Base-by-base conservation (phyloP, 2,888 invertebrate genomes). In the Hydrotaea diabolus region DNA sequence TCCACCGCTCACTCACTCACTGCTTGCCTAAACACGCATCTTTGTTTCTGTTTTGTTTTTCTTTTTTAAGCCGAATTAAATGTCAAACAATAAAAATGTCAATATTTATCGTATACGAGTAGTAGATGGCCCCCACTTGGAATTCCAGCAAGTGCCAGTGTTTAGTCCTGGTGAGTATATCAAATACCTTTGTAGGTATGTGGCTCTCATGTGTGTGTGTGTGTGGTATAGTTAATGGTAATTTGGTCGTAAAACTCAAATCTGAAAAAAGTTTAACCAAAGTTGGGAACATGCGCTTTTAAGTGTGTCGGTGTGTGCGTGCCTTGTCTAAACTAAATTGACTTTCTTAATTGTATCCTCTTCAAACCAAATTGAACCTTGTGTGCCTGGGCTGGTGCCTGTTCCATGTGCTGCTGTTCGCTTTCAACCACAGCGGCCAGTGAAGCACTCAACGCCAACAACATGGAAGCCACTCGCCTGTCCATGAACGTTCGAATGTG, bases 61-160 rank as follows among this genome's bases (percentile, higher is more conserved):
- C 21, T 4, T 64, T 72, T 66, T 73, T 64, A 23, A 39, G 72
- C 21, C 21, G 57, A 73, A 80, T 80, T 76, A 79, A 75, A 73
- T 80, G 73, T 77, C 72, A 64, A 26, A 57, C 49, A 80, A 83
- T 76, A 80, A 79, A 79, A 83, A 72, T 78, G 78, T 74, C 82
- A 82, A 82, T 75, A 31, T 31, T 4, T 31, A 74, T 36, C 26
- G 21, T 9, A 31, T 53, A 66, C 43, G 64, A 64, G 26, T 26
- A 2, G 31, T 31, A 31, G 31, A 39, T 39, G 8, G 57, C 1
- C 3, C 26, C 31, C 73, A 46, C n/a, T 77, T 74, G 46, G 23
- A 49, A 66, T 46, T 69, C 73, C 17, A 5, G 21, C 31, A 31
- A 31, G 31, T 31, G 3, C 31, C 7, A 4, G 31, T 31, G 31